A percentile compares a stretch with the other conserved stretches of the same genome.
Conservation (phyloP, 2,113 vertebrate species). For the Sphyrna mokarran region DNA sequence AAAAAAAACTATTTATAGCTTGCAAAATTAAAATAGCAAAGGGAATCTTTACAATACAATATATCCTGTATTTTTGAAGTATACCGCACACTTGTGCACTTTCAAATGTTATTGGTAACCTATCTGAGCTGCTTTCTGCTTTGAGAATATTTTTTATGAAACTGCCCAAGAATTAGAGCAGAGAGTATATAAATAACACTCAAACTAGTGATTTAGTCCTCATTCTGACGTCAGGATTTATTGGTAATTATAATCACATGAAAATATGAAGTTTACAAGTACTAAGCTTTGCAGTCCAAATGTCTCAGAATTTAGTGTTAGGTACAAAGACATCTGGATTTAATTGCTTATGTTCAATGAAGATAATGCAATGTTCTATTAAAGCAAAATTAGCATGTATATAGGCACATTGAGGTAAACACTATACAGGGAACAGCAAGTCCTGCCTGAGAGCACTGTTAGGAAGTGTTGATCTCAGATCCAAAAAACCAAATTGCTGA, state of each 20-base stretch:
- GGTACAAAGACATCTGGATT: background rate
- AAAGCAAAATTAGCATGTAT: background rate
- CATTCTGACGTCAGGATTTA: background rate
- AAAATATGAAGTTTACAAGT: background rate
- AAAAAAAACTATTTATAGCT: background rate
- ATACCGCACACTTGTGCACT: conserved; percentile 10
- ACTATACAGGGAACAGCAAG: background rate
- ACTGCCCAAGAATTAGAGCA: background rate
- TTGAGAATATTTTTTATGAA: conserved; percentile 5
- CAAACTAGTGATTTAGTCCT: conserved; percentile 18
- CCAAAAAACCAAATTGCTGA: background rate
- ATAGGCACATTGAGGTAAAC: background rate
- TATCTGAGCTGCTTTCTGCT: background rate
- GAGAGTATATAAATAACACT: background rate
- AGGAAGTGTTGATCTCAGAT: background rate
- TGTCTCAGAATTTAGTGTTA: background rate
- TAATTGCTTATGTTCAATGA: conserved; percentile 15
- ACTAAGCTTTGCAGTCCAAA: background rate
- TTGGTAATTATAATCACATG: background rate
- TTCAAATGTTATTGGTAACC: background rate
- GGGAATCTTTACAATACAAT: conserved; percentile 20
- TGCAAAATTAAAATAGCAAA: background rate
- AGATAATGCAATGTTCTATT: conserved; percentile 14
- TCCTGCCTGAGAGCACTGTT: no score
- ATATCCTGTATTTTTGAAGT: conserved; percentile 21